A percentile compares a stretch with the other conserved stretches of the same genome.
Conservation (phyloP, 1,140 invertebrate species). For the Euborellia annulipes region DNA sequence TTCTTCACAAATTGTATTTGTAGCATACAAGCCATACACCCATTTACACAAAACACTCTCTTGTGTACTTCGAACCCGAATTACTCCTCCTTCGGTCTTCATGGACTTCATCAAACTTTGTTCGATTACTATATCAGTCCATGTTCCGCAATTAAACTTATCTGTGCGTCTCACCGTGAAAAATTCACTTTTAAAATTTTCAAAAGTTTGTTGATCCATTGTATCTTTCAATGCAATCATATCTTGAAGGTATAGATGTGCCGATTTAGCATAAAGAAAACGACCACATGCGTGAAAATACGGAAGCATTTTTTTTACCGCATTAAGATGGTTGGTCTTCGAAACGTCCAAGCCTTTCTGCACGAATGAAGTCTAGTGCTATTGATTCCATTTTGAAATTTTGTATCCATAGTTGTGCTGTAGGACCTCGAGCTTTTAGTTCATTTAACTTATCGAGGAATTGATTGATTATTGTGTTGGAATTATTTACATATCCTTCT, state of each 20-base stretch:
- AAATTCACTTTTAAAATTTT: conserved; percentile 17
- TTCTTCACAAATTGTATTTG: conserved; percentile 18
- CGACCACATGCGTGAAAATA: conserved; percentile 25
- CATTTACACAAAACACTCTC: too few species aligned
- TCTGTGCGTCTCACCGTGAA: conserved; percentile 23
- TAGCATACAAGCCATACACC: conserved; percentile 10
- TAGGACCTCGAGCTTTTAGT: conserved; percentile 1
- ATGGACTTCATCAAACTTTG: conserved; percentile 22
- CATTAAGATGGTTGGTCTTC: conserved; percentile 20
- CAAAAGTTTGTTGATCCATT: conserved; percentile 19
- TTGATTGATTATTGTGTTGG: too few species aligned
- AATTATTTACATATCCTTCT: too few species aligned
- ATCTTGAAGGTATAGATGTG: conserved; percentile 23
- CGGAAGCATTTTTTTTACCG: conserved; percentile 22
- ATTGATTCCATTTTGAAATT: conserved; percentile 13
- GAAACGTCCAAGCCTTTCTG: conserved; percentile 22
- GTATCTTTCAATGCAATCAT: conserved; percentile 17
- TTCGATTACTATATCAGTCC: conserved; percentile 24
- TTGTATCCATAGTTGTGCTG: conserved; percentile 13
- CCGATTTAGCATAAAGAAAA: conserved; percentile 22
- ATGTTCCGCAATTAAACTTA: conserved; percentile 27
- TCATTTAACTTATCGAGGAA: too few species aligned
- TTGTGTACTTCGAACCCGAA: too few species aligned
- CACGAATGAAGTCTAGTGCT: conserved; percentile 12
- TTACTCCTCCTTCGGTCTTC: conserved; percentile 14